Base-by-base conservation (phyloP, 2,888 invertebrate species). In the Euplagia quadripunctaria region DNA sequence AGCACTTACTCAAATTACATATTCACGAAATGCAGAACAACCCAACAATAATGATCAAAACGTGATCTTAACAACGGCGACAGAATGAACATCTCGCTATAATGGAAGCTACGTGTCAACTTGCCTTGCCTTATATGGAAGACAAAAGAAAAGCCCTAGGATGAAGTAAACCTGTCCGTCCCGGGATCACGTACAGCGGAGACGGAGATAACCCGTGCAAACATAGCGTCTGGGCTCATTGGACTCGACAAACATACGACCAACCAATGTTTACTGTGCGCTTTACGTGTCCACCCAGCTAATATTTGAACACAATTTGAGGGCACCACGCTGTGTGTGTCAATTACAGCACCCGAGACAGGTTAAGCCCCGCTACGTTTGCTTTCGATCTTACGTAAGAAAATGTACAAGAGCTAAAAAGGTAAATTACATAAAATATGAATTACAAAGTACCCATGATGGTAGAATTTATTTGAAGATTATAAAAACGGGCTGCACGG, bases 291-390 rank as follows among this genome's bases (percentile, higher is more conserved):
- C 89, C 91, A 84, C 86, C 83, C 67, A 74, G 87, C 89, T 82
- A 95, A 95, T 94, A 94, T 95, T 95, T 93, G 89, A 91, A 85
- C 90, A 92, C 92, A 94, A 95, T 95, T 95, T 94, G 92, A 93
- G 93, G 94, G 94, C 89, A 93, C 92, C 89, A 92, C 92, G 92
- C 92, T 89, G 89, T 83, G 80, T 86, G 86, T 75, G 77, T 90
- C 92, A 93, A 93, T 93, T 93, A 93, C 81, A 80, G 75, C 78
- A 80, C 72, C 80, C 77, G 84, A 84, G 85, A 87, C 84, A 79
- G 80, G 31, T 80, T 81, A 87, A 82, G 87, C 84, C 80, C 78
- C 81, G 82, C 85, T 87, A 86, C 87, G 81, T 82, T 65, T 69
- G 41, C 41, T 20, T 70, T 80, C 80, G 79, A 85, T 79, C 68